A percentile compares a stretch with the other conserved stretches of the same genome.
These are phyloP conservation scores for Paracentrotus lividus DNA, from an alignment of 53 echinoderm and acorn worm species.

Conservation along the genomic window DNA sequence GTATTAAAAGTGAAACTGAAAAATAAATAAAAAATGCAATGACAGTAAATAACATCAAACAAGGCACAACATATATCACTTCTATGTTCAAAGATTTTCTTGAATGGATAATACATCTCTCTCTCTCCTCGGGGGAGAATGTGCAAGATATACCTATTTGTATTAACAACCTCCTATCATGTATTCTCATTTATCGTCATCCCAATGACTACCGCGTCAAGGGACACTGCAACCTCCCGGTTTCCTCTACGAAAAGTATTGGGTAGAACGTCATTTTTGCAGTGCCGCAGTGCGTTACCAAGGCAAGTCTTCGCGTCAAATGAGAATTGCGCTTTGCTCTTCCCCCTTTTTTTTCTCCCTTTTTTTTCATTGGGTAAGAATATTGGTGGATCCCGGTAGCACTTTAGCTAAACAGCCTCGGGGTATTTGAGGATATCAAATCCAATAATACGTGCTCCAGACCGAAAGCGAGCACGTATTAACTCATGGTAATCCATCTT, in stretches of 20 bases:
- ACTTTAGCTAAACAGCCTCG: slow-evolving; percentile 51
- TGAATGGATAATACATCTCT: background rate
- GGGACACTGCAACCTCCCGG: background rate
- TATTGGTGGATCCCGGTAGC: slow-evolving; percentile 32
- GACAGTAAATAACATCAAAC: no score
- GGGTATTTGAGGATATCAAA: slow-evolving; percentile 57
- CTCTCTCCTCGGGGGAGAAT: background rate
- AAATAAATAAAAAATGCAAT: no score
- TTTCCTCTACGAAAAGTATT: no score
- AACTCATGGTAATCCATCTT: slow-evolving; percentile 46
- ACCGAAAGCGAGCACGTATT: slow-evolving; percentile 65
- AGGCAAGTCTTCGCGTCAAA: background rate
- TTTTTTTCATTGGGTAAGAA: background rate
- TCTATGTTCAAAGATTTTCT: background rate
- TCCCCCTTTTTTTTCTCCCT: background rate
- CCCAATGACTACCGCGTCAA: background rate
- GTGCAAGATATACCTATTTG: background rate
- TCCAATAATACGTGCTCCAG: slow-evolving; percentile 63
- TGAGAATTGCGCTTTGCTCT: background rate
- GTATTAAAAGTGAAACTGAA: no score
- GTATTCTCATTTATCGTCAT: background rate
- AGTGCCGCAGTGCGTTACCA: background rate
- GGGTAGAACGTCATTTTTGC: background rate
- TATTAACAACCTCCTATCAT: background rate
- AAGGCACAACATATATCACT: background rate